phyloP scores from a whole-genome alignment of 2,113 vertebrate species.

The Philantomba maxwellii region DNA sequence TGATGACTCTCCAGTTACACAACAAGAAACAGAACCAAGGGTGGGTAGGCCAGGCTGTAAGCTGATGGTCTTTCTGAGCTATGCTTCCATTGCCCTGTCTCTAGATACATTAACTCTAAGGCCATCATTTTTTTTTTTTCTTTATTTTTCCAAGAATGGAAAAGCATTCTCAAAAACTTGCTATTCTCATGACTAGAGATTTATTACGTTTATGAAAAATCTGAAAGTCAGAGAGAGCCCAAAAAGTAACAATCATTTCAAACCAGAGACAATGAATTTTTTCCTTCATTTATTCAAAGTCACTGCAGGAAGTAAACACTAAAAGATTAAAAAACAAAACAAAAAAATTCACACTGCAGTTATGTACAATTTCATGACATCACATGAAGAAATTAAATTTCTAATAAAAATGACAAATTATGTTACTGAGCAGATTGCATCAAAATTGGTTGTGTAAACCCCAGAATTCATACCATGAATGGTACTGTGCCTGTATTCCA shows the following conservation, averaged over 20 bases:
- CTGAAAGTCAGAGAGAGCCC: not conserved
- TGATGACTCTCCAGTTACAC: not conserved
- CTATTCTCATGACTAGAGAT: slow-evolving; percentile 14
- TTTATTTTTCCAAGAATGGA: not conserved
- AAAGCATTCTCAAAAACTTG: not conserved
- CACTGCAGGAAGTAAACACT: slow-evolving; percentile 88
- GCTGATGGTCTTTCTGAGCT: not conserved
- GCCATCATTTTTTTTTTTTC: not conserved
- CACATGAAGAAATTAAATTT: slow-evolving; percentile 83
- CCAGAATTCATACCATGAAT: slow-evolving; percentile 71
- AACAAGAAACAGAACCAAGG: not conserved
- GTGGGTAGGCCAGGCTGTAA: not conserved
- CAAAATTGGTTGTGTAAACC: slow-evolving; percentile 80
- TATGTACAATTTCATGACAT: slow-evolving; percentile 85
- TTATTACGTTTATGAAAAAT: not conserved
- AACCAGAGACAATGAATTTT: slow-evolving; percentile 80
- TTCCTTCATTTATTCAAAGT: slow-evolving; percentile 88
- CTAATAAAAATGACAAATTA: slow-evolving; percentile 82
- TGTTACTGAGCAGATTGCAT: slow-evolving; percentile 80
- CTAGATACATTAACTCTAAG: not conserved
- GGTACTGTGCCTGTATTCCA: slow-evolving; percentile 74
- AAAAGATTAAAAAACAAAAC: slow-evolving; percentile 82
- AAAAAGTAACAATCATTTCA: slow-evolving; percentile 74
- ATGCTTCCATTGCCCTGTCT: not conserved
- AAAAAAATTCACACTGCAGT: slow-evolving; percentile 86